Evolutionary conservation across 2,113 vertebrate species (phyloP), one percentile per base, ranked within the genome.

Genomic region (Macquaria ambigua): DNA sequence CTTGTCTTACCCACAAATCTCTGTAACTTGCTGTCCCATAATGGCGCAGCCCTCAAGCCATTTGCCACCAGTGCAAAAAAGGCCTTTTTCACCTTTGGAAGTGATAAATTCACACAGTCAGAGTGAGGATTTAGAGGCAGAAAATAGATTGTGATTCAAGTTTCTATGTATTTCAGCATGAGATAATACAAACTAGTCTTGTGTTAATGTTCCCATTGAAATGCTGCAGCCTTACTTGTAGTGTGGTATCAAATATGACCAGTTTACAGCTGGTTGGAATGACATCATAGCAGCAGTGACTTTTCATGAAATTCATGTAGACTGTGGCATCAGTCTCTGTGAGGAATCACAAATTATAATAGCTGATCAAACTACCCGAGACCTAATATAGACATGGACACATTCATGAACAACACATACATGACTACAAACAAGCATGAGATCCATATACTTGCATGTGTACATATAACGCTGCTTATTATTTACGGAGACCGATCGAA

Each of bases 241-340:
- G 81, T 0, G 79, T 90, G 59, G 95, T 96, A 79, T 95, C 94
- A 79, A 95, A 94, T 80, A 95, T 91, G 82, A 95, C 89, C 85
- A 95, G 89, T 89, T 95, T 95, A 69, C 97, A 98, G 94, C 98
- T 99, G 92, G 97, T 98, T 46, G 98, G 98, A 93, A 99, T 95
- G 63, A 97, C 97, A 0, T 98, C 97, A 0, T 99, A 99, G 93
- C 98, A 99, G 80, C 92, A 91, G 90, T 98, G 97, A 37, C 95
- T 97, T 88, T 97, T 97, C 97, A 99, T 97, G 94, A 99, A 99
- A 71, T 96, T 95, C 96, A 98, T 97, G 90, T 99, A 99, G 75
- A 96, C 82, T 8, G 96, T 94, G 0, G 95, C 93, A 2, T 97
- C 96, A 7, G 85, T 77, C 52, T 96, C 96, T 80, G 52, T n/a